Conservation (phyloP, 2,797 vertebrate genomes). For the Sebastes elongatus region DNA sequence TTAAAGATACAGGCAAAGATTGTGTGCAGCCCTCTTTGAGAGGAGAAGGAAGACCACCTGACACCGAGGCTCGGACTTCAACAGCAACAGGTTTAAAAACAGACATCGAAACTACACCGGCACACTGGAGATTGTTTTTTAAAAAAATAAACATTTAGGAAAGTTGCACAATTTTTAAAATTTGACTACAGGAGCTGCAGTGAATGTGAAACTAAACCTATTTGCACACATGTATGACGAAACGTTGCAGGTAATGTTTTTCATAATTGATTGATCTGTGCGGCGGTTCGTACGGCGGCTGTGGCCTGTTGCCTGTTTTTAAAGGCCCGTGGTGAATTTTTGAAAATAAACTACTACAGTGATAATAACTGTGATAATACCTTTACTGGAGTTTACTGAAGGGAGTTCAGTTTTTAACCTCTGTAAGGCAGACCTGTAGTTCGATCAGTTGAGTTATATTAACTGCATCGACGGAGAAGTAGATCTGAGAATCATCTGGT, state of each 20-base stretch:
- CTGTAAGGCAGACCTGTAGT: background rate
- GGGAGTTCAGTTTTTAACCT: background rate
- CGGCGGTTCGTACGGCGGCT: too few relatives aligned
- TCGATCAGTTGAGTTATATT: background rate
- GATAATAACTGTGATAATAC: too few relatives aligned
- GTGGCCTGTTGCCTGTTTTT: background rate
- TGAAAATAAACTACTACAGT: too few relatives aligned
- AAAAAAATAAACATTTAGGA: too few relatives aligned
- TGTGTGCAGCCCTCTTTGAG: background rate
- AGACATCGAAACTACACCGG: background rate
- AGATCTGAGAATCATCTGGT: background rate
- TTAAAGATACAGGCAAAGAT: constrained; percentile 42
- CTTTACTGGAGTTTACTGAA: too few relatives aligned
- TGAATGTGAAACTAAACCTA: background rate
- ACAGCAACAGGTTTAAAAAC: background rate
- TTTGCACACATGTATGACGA: background rate
- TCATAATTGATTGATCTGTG: background rate
- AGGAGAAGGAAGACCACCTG: background rate
- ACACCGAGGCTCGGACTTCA: background rate
- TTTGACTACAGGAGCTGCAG: background rate
- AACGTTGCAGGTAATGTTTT: background rate
- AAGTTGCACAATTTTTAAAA: background rate
- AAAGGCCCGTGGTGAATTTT: too few relatives aligned
- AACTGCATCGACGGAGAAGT: background rate
- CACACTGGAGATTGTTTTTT: too few relatives aligned